Percentiles rank a stretch among this genome's conserved stretches.
These are phyloP conservation scores for Lasioglossum albipes DNA, from an alignment of 1,140 invertebrate species.

Conservation along the genomic window DNA sequence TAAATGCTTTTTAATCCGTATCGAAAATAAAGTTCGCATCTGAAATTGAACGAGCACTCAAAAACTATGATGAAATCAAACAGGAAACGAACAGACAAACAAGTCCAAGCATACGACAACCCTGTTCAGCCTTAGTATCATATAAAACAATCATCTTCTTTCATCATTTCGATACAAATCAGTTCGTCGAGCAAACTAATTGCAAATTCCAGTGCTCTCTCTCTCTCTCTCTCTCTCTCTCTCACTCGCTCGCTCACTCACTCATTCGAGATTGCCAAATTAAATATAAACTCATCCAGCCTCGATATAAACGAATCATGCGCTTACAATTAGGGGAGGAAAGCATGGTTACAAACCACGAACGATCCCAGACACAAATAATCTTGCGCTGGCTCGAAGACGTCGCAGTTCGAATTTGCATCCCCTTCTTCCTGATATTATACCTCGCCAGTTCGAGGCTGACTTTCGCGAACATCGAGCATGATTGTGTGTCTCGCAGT, in stretches of 20 bases:
- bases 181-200: neutral
- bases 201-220: neutral
- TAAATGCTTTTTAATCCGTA: conserved; percentile 37
- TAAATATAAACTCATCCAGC: neutral
- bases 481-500: conserved; percentile 37
- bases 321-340: conserved; percentile 2
- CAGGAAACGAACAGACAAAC: conserved; percentile 13
- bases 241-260: too few species aligned
- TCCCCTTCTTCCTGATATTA: neutral
- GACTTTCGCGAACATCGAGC: conserved; percentile 10
- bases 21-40: conserved; percentile 32
- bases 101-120: conserved; percentile 29
- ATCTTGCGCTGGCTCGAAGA: neutral
- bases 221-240: too few species aligned
- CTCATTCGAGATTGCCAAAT: conserved; percentile 4
- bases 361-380: neutral
- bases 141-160: conserved; percentile 24
- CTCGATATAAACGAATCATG: conserved; percentile 7
- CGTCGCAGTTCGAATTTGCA: neutral
- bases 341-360: neutral
- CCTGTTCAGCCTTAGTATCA: conserved; percentile 29
- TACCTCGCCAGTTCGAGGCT: neutral
- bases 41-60: neutral
- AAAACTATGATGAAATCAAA: neutral
- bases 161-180: conserved; percentile 1